A percentile compares a stretch with the other conserved stretches of the same genome.
Conservation (phyloP, 2,113 vertebrate genomes). For the Telmatochromis brachygnathus region DNA sequence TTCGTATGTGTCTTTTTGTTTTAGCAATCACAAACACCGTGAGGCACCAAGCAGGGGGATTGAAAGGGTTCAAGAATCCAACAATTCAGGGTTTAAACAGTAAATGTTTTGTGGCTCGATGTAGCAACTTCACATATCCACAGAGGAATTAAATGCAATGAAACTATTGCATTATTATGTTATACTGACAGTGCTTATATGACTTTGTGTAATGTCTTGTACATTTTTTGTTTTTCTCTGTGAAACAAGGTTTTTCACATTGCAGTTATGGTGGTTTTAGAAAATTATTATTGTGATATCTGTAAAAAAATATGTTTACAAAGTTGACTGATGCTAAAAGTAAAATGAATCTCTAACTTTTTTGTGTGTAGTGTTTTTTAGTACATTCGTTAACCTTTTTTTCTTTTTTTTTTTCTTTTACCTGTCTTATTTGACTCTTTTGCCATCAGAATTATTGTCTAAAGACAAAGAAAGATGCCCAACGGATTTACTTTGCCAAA, state of each 20-base stretch:
- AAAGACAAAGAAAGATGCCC: too few relatives aligned
- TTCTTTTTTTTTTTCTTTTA: neutral
- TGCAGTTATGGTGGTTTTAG: neutral
- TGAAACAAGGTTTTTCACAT: neutral
- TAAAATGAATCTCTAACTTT: neutral
- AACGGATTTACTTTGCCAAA: too few relatives aligned
- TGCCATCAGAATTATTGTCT: too few relatives aligned
- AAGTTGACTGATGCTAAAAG: neutral
- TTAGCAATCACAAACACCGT: neutral
- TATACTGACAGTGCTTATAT: neutral
- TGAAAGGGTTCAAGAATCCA: neutral
- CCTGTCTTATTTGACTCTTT: too few relatives aligned
- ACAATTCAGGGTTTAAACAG: neutral
- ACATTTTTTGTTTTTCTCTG: neutral
- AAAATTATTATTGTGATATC: neutral
- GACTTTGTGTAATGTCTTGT: neutral
- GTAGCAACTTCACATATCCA: neutral
- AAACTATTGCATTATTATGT: neutral
- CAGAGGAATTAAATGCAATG: neutral
- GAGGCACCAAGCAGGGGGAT: neutral
- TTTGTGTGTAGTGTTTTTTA: neutral
- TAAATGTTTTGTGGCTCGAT: neutral
- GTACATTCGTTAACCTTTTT: neutral
- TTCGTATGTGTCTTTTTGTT: neutral
- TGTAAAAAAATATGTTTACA: neutral